Evolutionary conservation across 2,113 vertebrate species (phyloP).

Genomic region (Cynopterus brachyotis): DNA sequence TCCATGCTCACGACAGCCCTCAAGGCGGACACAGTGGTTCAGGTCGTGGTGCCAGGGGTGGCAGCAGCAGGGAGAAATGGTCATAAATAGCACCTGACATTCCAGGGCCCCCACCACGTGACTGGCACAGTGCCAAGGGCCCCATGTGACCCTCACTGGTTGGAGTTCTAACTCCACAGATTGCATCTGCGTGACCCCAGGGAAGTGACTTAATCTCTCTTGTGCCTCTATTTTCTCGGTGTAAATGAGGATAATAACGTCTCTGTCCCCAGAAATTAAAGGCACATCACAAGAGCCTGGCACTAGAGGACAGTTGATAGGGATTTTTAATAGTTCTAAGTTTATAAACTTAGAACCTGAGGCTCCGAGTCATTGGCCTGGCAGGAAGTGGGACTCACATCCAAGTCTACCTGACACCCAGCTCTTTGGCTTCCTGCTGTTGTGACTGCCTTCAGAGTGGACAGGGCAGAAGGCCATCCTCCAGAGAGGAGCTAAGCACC

Average conservation of each 20-base stretch:
- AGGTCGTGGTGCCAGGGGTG: fast-evolving
- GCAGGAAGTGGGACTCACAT: too few species aligned
- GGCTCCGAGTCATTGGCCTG: not conserved
- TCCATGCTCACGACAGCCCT: fast-evolving
- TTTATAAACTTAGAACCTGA: not conserved
- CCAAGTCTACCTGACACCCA: not conserved
- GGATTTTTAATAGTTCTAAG: not conserved
- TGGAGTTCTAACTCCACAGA: not conserved
- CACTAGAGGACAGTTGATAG: not conserved
- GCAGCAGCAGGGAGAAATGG: fast-evolving
- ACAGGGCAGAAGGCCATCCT: not conserved
- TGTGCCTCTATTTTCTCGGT: not conserved
- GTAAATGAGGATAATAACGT: not conserved
- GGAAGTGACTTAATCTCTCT: not conserved
- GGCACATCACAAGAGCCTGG: not conserved
- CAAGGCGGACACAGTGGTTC: not conserved
- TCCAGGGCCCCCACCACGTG: fast-evolving
- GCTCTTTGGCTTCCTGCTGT: not conserved
- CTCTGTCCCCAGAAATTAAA: not conserved
- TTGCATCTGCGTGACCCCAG: not conserved
- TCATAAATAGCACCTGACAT: fast-evolving
- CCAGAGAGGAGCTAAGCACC: not conserved
- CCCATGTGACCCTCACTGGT: too few species aligned
- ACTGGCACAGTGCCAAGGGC: not conserved
- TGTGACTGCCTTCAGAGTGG: not conserved